Percentiles rank a stretch among this genome's conserved stretches.
Conservation (phyloP, 2,888 invertebrate species). For the Campopleginae sp. region DNA sequence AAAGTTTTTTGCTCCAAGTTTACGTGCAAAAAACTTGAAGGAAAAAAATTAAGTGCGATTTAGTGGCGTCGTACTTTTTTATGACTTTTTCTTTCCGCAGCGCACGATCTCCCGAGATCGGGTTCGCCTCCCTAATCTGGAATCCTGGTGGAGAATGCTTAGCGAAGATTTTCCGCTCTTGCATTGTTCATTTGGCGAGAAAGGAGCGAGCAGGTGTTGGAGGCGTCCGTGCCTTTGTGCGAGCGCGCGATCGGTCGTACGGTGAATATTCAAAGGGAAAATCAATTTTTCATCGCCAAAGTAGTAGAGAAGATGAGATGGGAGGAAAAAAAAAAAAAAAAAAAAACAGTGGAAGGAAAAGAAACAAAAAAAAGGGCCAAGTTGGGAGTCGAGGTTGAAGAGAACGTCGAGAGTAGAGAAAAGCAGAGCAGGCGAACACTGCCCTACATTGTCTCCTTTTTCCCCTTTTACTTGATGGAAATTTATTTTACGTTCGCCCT, state of each 20-base stretch:
- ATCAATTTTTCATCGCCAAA: constrained; percentile 65
- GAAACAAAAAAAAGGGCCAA: neutral
- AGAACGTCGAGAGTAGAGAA: constrained; percentile 44
- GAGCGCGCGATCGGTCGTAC: constrained; percentile 50
- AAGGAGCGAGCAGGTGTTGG: constrained; percentile 45
- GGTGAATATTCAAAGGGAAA: constrained; percentile 63
- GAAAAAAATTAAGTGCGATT: neutral
- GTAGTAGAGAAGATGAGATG: constrained; percentile 23
- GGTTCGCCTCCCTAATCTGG: neutral
- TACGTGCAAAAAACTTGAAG: too few species aligned
- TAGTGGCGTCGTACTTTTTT: neutral
- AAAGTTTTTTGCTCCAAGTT: constrained; percentile 3
- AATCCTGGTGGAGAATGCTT: constrained; percentile 11
- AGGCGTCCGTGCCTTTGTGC: constrained; percentile 46
- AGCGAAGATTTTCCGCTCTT: constrained; percentile 45
- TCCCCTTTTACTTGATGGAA: constrained; percentile 36
- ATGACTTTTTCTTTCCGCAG: neutral
- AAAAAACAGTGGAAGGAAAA: constrained; percentile 2
- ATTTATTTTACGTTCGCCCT: constrained; percentile 44
- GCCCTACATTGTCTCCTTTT: neutral
- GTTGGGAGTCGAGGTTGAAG: constrained; percentile 39
- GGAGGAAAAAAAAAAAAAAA: constrained; percentile 18
- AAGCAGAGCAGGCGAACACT: constrained; percentile 30
- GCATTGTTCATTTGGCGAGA: constrained; percentile 55
- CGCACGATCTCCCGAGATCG: neutral